Evolutionary conservation across 2,797 vertebrate species (phyloP).

Genomic region (Danionella dracula): DNA sequence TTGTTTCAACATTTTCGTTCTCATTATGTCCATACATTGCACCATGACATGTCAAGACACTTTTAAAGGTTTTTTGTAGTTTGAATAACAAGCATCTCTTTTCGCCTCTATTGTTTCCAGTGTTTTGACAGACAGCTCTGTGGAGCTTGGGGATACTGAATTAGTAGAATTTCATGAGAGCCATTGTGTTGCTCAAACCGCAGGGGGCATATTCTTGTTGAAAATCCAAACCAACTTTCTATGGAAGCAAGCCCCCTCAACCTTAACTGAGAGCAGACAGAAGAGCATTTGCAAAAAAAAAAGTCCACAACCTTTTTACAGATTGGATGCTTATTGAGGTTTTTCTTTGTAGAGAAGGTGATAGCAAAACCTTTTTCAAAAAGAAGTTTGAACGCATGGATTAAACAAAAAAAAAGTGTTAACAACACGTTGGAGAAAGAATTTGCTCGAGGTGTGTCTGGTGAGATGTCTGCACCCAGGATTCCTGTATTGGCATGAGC

Average conservation of each 20-base stretch:
- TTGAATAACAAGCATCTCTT: not conserved
- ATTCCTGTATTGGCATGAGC: not conserved
- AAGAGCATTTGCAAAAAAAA: constrained; percentile 42
- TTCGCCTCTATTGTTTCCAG: not conserved
- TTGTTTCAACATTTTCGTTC: too few relatives aligned
- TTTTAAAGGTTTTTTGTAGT: not conserved
- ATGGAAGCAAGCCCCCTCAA: constrained; percentile 19
- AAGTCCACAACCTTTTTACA: too few relatives aligned
- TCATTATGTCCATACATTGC: too few relatives aligned
- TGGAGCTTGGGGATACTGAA: not conserved
- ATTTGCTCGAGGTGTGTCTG: constrained; percentile 7
- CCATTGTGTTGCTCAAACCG: not conserved
- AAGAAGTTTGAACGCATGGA: too few relatives aligned
- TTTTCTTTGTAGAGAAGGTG: too few relatives aligned
- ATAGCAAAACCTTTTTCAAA: too few relatives aligned
- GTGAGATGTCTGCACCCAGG: not conserved
- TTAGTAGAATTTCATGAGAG: constrained; percentile 36
- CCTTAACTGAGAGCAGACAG: too few relatives aligned
- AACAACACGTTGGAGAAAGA: too few relatives aligned
- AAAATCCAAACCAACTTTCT: constrained; percentile 37
- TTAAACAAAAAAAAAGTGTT: too few relatives aligned
- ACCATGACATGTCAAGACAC: too few relatives aligned
- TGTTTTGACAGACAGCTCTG: constrained; percentile 11
- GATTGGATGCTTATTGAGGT: too few relatives aligned
- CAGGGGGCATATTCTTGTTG: constrained; percentile 48